phyloP scores from a whole-genome alignment of 2,113 vertebrate species.

The Microtus montanus region DNA sequence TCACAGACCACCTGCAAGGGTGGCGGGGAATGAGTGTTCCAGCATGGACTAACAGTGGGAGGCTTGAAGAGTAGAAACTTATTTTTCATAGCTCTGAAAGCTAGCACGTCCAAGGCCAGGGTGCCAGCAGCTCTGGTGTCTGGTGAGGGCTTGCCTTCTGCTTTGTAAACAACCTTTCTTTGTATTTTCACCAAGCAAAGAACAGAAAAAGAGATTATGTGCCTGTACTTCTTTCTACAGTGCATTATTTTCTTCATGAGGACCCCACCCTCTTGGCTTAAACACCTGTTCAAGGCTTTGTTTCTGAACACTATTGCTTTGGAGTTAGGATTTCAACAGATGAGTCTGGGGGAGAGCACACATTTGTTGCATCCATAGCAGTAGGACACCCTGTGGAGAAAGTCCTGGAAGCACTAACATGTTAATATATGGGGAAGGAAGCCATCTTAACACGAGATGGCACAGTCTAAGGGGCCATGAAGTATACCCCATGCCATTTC shows the following conservation, averaged over 20 bases:
- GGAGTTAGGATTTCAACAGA: background rate
- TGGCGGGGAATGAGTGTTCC: background rate
- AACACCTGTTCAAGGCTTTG: background rate
- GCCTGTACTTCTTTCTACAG: background rate
- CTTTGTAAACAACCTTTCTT: background rate
- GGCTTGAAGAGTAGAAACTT: background rate
- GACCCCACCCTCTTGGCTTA: background rate
- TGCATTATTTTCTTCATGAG: background rate
- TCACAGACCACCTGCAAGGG: background rate
- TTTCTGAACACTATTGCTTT: background rate
- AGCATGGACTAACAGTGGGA: background rate
- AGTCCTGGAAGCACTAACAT: background rate
- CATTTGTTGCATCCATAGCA: background rate
- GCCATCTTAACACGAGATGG: background rate
- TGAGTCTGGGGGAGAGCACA: too few species aligned
- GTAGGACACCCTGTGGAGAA: background rate
- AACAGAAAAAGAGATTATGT: background rate
- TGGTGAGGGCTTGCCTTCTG: background rate
- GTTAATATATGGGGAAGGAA: background rate
- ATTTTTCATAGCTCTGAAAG: background rate
- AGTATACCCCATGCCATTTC: rapidly evolving
- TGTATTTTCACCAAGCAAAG: background rate
- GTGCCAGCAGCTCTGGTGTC: background rate
- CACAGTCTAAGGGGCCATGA: background rate
- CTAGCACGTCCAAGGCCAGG: background rate